Percentiles rank a stretch among this genome's conserved stretches.
These are phyloP conservation scores for Enteromius treurensis DNA, from an alignment of 2,797 vertebrate species.

Conservation along the genomic window DNA sequence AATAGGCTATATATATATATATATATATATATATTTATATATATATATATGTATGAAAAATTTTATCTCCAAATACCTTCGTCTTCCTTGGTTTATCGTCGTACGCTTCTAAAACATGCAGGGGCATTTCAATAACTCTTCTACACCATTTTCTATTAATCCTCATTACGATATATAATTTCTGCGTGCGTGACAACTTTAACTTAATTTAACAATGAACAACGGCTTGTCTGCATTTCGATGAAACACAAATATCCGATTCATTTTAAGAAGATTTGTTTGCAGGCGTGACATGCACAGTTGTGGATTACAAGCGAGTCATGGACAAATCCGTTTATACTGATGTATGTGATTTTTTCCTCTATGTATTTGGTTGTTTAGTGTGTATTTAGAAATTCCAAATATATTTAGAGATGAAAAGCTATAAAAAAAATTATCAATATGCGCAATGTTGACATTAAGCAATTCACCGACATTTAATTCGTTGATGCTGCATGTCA, in stretches of 20 bases:
- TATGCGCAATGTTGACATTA: neutral
- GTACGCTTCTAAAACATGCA: neutral
- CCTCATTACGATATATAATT: neutral
- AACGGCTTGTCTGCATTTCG: neutral
- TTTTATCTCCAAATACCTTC: neutral
- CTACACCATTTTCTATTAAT: neutral
- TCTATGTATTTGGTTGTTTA: neutral
- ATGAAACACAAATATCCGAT: neutral
- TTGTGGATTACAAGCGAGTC: neutral
- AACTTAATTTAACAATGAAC: neutral
- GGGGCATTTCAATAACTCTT: neutral
- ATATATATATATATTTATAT: too few species aligned
- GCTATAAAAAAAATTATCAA: neutral
- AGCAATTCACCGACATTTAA: neutral
- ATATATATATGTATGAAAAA: too few species aligned
- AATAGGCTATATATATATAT: neutral
- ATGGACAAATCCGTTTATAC: neutral
- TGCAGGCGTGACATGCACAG: neutral
- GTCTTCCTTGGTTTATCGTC: neutral
- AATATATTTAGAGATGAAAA: neutral
- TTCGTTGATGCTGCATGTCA: neutral
- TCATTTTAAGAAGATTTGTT: neutral
- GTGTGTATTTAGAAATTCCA: neutral
- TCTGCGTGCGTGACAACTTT: neutral
- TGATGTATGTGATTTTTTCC: neutral